Conservation (phyloP, 2,797 vertebrate species). For the Epinephelus awoara region DNA sequence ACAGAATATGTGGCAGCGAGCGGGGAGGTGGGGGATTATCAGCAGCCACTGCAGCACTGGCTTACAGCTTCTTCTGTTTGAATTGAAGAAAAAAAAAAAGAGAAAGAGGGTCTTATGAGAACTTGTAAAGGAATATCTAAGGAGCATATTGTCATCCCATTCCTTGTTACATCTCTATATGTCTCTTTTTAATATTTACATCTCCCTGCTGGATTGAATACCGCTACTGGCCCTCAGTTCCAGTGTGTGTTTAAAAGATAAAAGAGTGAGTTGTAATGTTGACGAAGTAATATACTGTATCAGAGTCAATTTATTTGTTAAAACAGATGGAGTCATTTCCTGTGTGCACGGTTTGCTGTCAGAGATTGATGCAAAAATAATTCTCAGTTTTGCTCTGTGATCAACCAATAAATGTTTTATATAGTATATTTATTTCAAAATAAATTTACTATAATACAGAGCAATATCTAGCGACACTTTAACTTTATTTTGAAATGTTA, state of each 20-base stretch:
- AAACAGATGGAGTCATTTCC: slow-evolving; percentile 56
- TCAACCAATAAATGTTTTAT: not conserved
- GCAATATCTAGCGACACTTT: not conserved
- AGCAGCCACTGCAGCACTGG: slow-evolving; percentile 64
- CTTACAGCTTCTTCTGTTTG: slow-evolving; percentile 78
- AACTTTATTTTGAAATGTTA: not conserved
- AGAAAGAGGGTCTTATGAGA: slow-evolving; percentile 69
- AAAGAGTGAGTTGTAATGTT: slow-evolving; percentile 72
- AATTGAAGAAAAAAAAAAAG: slow-evolving; percentile 65
- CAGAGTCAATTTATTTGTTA: slow-evolving; percentile 58
- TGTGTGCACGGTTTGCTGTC: slow-evolving; percentile 32
- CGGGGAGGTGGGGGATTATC: slow-evolving; percentile 56
- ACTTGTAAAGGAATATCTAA: slow-evolving; percentile 75
- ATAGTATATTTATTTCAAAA: not conserved
- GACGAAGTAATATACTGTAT: slow-evolving; percentile 64
- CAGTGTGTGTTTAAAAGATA: slow-evolving; percentile 69
- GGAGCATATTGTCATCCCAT: slow-evolving; percentile 64
- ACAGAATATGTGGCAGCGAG: slow-evolving; percentile 87
- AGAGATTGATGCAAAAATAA: slow-evolving; percentile 9
- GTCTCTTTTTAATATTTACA: slow-evolving; percentile 69
- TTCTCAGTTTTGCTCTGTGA: not conserved
- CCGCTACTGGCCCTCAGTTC: slow-evolving; percentile 58
- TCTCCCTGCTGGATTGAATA: slow-evolving; percentile 67
- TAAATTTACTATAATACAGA: not conserved
- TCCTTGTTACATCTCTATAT: slow-evolving; percentile 68